Evolutionary conservation across 2,888 invertebrate species (phyloP), one percentile per base, ranked within the genome.

Genomic region (Torymus auratus): DNA sequence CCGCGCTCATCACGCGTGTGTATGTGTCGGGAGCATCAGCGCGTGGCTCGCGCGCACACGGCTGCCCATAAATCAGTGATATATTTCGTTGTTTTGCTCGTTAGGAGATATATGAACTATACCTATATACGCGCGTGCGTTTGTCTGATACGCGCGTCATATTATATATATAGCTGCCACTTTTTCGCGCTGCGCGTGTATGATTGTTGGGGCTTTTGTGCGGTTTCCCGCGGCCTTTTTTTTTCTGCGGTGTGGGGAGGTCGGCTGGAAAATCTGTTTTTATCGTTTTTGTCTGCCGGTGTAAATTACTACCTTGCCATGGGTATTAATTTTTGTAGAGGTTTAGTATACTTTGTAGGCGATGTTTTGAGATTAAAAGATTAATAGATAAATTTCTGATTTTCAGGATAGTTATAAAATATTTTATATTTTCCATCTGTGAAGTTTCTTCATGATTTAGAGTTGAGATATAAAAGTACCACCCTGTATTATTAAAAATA

Each of bases 51-150:
- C 80, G 7, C 28, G 28, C 55, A 73, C 83, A 62, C 61, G 52
- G 82, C 82, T 81, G 83, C 84, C 84, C 85, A 85, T 88, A 87
- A 88, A 88, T 88, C 88, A 88, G 76, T 84, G 82, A 86, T 87
- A 85, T 85, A 85, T 85, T 84, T 85, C 86, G 84, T 86, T 87
- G 87, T 87, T 88, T 87, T 87, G 88, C 87, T 87, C 85, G 86
- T 87, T 87, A 87, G 84, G 83, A 70, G 76, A 65, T 58, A 71
- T 71, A 76, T 80, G 61, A 74, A 79, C 74, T 79, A 74, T 73
- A 58, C 70, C 84, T 56, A 60, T 64, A 5, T 64, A 14, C 23
- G 67, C 71, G 73, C 64, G 41, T 41, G 7, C 41, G 41, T 41
- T 41, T 41, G 41, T 70, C 62, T 68, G 55, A 73, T 78, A 68